Base-by-base conservation (phyloP, 2,888 invertebrate species). In the Tholera decimalis region DNA sequence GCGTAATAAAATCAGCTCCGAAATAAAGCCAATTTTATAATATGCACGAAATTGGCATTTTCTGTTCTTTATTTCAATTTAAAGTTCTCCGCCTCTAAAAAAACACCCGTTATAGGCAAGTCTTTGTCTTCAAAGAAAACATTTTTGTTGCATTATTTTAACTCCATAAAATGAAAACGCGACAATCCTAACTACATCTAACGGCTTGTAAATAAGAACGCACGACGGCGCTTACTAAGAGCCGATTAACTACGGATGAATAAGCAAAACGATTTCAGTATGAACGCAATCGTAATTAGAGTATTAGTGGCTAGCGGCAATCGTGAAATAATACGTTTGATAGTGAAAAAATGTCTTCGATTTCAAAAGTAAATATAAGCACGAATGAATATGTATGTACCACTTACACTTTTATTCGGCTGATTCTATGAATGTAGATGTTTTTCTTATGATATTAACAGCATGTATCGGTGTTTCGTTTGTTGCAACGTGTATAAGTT, bases 261-360 rank as follows among this genome's bases (percentile, higher is more conserved):
- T 53, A 62, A 50, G 61, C 65, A 54, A n/a, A 44, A 69, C 61
- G 63, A 79, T 75, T 57, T 66, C 57, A 18, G 72, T 58, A 70
- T 62, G 60, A 78, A 60, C 56, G 63, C 81, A 81, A 79, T 75
- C 56, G 63, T 79, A 81, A 79, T 75, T 81, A 62, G 68, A 54
- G 66, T 81, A 73, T 81, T 79, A 72, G 62, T 33, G 61, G 62
- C 39, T 39, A 44, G 54, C 26, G 13, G 50, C 51, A 18, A 50
- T 54, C 33, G 43, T 54, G 44, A 67, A 80, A 70, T 58, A 67
- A 71, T 64, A 64, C 49, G 66, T 60, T 49, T 54, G 51, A 60
- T 73, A 55, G 33, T 11, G 44, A 43, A 49, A 77, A 73, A 58
- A 77, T 73, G 51, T 75, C 47, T 73, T 43, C 44, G 18, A 65